These are phyloP conservation scores for Dreissena polymorpha DNA, from an alignment of 1,140 invertebrate genomes.

Conservation along the genomic window DNA sequence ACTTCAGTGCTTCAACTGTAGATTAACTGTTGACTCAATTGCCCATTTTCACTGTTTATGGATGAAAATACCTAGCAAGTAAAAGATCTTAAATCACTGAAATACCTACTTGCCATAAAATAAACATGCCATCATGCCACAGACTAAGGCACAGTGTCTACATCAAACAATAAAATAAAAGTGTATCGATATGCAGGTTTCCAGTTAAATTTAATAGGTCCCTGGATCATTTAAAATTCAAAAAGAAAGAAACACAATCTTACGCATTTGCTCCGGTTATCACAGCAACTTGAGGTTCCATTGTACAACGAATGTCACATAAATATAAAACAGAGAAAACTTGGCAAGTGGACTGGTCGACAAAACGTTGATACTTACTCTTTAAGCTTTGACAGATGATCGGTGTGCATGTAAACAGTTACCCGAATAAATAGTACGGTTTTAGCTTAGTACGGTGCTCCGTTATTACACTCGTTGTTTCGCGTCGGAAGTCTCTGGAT, in stretches of 20 bases:
- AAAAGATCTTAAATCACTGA: background rate
- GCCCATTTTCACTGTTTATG: background rate
- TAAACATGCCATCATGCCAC: background rate
- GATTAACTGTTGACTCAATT: too few species aligned
- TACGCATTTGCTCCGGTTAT: slow-evolving; percentile 60
- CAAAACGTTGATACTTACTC: too few species aligned
- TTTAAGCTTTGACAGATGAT: too few species aligned
- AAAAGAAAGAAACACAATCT: slow-evolving; percentile 17
- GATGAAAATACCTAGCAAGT: background rate
- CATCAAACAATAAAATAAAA: background rate
- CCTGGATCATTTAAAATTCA: background rate
- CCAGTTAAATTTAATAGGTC: too few species aligned
- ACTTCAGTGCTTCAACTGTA: too few species aligned
- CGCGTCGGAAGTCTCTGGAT: too few species aligned
- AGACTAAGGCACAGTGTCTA: background rate
- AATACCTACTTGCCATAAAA: background rate
- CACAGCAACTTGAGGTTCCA: slow-evolving; percentile 50
- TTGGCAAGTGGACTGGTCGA: background rate
- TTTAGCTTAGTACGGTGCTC: too few species aligned
- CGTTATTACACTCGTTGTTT: too few species aligned
- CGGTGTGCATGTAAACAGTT: too few species aligned
- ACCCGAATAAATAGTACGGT: too few species aligned
- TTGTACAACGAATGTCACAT: too few species aligned
- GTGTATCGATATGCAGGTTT: too few species aligned
- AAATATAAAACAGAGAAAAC: background rate